phyloP scores from a whole-genome alignment of 2,113 vertebrate species.

The Anhinga rufa region DNA sequence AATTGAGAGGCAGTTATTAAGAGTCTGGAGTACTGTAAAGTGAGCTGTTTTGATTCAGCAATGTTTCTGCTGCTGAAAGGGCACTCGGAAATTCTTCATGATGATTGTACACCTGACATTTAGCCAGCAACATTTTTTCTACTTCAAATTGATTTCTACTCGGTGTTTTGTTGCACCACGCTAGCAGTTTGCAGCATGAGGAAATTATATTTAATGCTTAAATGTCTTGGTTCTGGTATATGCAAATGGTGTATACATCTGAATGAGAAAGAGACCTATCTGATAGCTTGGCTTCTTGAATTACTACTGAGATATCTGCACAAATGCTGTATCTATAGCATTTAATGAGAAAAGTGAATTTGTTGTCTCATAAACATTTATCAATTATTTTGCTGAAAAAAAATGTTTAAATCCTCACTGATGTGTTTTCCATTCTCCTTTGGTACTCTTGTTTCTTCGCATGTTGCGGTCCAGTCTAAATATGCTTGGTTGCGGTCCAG shows the following conservation, averaged over 20 bases:
- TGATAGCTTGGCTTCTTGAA: not conserved
- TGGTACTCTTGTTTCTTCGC: not conserved
- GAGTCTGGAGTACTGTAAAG: not conserved
- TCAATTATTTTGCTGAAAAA: not conserved
- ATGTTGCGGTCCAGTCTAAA: not conserved
- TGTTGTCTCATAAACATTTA: not conserved
- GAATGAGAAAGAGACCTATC: not conserved
- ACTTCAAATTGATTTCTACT: not conserved
- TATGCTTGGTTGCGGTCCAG: not conserved
- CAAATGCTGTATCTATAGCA: not conserved
- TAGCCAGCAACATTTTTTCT: not conserved
- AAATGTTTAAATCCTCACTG: not conserved
- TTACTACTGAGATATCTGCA: not conserved
- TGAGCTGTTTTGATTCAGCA: not conserved
- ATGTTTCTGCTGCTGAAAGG: not conserved
- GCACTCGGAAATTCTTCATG: not conserved
- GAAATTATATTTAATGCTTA: not conserved
- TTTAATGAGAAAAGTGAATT: not conserved
- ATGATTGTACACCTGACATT: not conserved
- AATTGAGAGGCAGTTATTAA: not conserved
- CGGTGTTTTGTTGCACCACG: not conserved
- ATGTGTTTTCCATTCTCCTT: not conserved
- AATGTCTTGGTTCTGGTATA: not conserved
- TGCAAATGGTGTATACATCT: not conserved
- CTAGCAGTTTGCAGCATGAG: not conserved